Evolutionary conservation across 1,140 invertebrate genomes (phyloP).

Genomic region (Andrena cerasifolii): DNA sequence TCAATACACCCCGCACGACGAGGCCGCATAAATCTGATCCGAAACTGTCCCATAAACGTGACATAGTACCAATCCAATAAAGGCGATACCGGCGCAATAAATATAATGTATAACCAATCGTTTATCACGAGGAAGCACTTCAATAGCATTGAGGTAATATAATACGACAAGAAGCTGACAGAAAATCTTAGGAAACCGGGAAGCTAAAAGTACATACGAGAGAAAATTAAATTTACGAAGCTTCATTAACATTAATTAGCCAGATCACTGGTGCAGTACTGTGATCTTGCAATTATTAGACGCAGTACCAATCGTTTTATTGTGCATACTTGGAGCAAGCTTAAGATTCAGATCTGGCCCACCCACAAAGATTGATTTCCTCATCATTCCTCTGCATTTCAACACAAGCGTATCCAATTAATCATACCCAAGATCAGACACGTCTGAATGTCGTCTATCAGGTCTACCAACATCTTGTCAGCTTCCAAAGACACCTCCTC

Average conservation of each 20-base stretch:
- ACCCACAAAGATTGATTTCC: no score
- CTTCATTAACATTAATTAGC: no score
- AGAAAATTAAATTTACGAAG: no score
- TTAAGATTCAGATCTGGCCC: no score
- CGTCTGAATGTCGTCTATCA: not conserved
- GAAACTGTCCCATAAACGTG: not conserved
- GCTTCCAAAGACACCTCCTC: conserved; percentile 70
- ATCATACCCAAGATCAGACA: not conserved
- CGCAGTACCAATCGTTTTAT: no score
- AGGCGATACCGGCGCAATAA: not conserved
- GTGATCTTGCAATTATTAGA: no score
- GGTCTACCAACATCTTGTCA: not conserved
- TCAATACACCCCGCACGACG: no score
- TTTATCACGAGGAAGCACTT: not conserved
- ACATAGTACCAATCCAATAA: not conserved
- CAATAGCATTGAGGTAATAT: not conserved
- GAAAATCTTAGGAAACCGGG: not conserved
- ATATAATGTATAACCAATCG: not conserved
- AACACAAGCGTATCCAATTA: not conserved
- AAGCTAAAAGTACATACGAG: no score
- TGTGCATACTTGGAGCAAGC: no score
- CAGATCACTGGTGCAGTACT: no score
- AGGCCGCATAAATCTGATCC: not conserved
- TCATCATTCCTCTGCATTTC: no score
- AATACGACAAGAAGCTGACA: not conserved